These are phyloP conservation scores for Delia radicum DNA, from an alignment of 1,140 invertebrate species.

Conservation along the genomic window DNA sequence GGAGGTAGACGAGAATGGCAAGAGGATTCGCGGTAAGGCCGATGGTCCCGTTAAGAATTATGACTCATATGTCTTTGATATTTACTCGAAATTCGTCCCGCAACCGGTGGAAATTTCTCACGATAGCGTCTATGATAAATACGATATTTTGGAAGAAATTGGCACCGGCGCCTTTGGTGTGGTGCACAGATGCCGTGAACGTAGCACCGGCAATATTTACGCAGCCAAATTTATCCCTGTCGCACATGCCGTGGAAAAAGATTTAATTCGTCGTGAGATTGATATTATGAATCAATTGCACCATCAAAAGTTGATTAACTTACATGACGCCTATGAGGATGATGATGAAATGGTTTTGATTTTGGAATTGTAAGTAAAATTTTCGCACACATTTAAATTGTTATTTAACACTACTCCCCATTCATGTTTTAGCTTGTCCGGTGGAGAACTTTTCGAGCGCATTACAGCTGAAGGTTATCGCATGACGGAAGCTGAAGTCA, in stretches of 20 bases:
- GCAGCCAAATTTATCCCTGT: constrained; percentile 99
- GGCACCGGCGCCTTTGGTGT: constrained; percentile 99
- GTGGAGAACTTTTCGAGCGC: constrained; percentile 97
- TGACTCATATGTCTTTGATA: constrained; percentile 96
- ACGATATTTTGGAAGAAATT: constrained; percentile 99
- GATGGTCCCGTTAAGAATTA: constrained; percentile 90
- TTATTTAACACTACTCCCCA: too few relatives aligned
- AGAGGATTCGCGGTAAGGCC: constrained; percentile 86
- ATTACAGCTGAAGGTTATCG: constrained; percentile 96
- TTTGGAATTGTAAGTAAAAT: constrained; percentile 88
- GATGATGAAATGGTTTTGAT: constrained; percentile 99
- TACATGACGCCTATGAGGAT: constrained; percentile 99
- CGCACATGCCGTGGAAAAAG: constrained; percentile 92
- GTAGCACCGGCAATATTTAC: constrained; percentile 94
- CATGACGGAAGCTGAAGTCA: constrained; percentile 99
- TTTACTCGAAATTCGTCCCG: constrained; percentile 95
- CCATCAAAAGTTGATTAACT: constrained; percentile 94
- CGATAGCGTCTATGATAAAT: constrained; percentile 94
- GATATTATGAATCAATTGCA: constrained; percentile 99
- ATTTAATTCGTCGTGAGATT: constrained; percentile 96
- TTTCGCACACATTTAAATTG: background rate
- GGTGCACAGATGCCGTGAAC: constrained; percentile 95
- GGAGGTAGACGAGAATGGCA: constrained; percentile 88
- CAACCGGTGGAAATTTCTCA: constrained; percentile 95
- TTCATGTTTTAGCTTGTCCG: constrained; percentile 75